Conservation (phyloP, 2,113 vertebrate species). For the Pipra filicauda region DNA sequence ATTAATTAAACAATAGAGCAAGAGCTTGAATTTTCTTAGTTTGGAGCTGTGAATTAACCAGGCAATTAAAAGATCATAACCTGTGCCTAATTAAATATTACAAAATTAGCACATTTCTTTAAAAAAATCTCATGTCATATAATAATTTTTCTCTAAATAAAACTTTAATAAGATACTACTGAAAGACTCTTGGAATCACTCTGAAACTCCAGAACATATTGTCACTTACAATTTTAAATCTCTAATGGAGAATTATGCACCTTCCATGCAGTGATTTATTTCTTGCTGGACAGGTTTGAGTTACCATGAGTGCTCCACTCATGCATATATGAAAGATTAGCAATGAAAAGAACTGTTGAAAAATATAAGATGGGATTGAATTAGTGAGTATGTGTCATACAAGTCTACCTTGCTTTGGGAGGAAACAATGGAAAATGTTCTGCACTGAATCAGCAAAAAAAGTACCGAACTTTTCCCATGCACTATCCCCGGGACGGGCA, state of each 20-base stretch:
- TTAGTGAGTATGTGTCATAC: not conserved
- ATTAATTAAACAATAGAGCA: not conserved
- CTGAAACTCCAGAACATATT: not conserved
- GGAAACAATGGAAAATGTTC: not conserved
- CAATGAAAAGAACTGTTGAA: constrained; percentile 32
- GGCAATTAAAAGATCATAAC: not conserved
- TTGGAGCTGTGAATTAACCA: not conserved
- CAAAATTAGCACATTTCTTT: not conserved
- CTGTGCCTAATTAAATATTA: not conserved
- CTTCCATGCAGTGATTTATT: not conserved
- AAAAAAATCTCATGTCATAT: not conserved
- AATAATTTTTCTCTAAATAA: not conserved
- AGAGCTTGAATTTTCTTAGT: not conserved
- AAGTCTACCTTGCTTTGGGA: not conserved
- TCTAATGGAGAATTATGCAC: not conserved
- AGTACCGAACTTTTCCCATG: not conserved
- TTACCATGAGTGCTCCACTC: constrained; percentile 21
- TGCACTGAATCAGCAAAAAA: not conserved
- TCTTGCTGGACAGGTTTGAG: constrained; percentile 36
- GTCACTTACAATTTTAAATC: not conserved
- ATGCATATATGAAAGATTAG: constrained; percentile 3
- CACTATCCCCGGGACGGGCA: not conserved
- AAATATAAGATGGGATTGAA: not conserved
- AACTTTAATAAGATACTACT: not conserved
- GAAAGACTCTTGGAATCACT: not conserved